Percentiles rank a stretch among this genome's conserved stretches.
These are phyloP conservation scores for Lithophane ornitopus DNA, from an alignment of 2,888 invertebrate species.

Conservation along the genomic window DNA sequence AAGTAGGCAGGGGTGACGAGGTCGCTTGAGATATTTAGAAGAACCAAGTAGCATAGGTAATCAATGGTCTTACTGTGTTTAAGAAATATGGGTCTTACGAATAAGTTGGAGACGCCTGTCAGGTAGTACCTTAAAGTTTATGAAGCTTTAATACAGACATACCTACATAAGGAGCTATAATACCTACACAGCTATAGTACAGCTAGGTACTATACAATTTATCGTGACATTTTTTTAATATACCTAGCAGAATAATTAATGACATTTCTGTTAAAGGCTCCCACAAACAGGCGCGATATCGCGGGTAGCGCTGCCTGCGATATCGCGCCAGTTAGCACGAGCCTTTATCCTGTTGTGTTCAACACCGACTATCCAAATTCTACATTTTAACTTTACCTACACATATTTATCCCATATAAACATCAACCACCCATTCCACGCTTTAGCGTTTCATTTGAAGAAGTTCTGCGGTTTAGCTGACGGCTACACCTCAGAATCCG, in stretches of 20 bases:
- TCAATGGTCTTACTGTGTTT: not conserved
- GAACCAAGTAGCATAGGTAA: conserved; percentile 3
- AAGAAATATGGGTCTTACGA: not conserved
- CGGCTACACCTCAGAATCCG: too few relatives aligned
- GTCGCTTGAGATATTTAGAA: conserved; percentile 37
- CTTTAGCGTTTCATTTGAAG: not conserved
- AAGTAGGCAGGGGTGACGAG: conserved; percentile 33
- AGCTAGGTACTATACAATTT: too few relatives aligned
- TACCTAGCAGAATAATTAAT: too few relatives aligned
- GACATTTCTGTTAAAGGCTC: too few relatives aligned
- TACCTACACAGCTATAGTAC: not conserved
- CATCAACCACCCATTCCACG: not conserved
- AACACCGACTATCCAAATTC: not conserved
- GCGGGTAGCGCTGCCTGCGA: too few relatives aligned
- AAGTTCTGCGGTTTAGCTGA: not conserved
- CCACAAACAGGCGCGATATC: too few relatives aligned
- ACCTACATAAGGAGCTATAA: too few relatives aligned
- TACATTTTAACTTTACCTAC: not conserved
- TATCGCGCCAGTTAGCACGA: too few relatives aligned
- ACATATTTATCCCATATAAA: not conserved
- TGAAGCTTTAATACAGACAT: not conserved
- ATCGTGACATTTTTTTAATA: not conserved
- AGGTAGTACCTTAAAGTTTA: conserved; percentile 78
- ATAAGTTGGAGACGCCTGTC: conserved; percentile 34
- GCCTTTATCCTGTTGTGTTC: too few relatives aligned